phyloP scores from a whole-genome alignment of 30 jellyfish, hydroid and myxozoan genomes.

The Phacellophora camtschatica region DNA sequence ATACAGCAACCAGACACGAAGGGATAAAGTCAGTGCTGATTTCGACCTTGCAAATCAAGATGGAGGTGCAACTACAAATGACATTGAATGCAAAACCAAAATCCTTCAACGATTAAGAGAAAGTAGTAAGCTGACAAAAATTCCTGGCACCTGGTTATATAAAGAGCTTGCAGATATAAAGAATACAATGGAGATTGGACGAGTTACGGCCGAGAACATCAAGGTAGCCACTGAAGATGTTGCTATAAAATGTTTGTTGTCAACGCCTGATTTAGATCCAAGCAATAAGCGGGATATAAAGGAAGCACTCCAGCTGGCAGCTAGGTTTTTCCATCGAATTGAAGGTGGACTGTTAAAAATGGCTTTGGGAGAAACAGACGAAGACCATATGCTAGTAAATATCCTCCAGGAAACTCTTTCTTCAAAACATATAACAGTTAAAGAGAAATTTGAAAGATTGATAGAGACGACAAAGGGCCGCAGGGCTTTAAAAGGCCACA shows the following conservation, averaged over 20 bases:
- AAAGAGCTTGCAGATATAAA: background rate
- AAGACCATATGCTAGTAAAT: background rate
- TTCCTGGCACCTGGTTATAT: background rate
- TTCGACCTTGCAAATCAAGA: background rate
- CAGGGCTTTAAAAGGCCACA: no score
- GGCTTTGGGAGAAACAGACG: background rate
- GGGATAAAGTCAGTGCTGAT: background rate
- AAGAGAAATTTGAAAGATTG: background rate
- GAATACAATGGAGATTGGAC: background rate
- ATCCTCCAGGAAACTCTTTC: background rate
- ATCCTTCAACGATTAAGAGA: background rate
- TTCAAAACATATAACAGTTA: background rate
- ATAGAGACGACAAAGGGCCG: background rate
- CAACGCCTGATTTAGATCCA: background rate
- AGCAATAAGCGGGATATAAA: background rate
- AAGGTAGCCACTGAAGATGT: slow-evolving; percentile 35
- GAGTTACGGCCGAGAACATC: background rate
- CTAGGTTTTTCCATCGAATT: slow-evolving; percentile 19
- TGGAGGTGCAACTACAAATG: background rate
- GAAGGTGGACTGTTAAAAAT: slow-evolving; percentile 29
- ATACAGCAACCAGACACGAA: background rate
- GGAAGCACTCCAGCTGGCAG: slow-evolving; percentile 7
- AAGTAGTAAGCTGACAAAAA: background rate
- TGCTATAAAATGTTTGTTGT: slow-evolving; percentile 16
- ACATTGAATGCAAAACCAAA: background rate